phyloP scores from a whole-genome alignment of 2,797 vertebrate genomes.

The Acrossocheilus wenchowensis region DNA sequence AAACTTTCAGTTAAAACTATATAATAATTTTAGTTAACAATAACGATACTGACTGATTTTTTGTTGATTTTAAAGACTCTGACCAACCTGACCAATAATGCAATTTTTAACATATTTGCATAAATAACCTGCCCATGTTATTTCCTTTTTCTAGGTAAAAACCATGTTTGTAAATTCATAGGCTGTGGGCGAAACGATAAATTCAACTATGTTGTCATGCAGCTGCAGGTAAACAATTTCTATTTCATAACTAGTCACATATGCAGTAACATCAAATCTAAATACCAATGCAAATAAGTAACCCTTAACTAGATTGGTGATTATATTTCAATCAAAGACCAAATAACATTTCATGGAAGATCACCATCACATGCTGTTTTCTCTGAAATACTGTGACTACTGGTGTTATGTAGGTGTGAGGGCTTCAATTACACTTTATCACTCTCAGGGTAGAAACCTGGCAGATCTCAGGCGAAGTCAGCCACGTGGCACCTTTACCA shows the following conservation, averaged over 20 bases:
- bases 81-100: not conserved
- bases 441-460: slow-evolving; percentile 89
- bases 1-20: not conserved
- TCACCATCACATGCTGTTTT: not conserved
- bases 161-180: slow-evolving; percentile 96
- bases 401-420: not conserved
- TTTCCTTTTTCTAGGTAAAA: slow-evolving; percentile 78
- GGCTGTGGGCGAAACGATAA: slow-evolving; percentile 98
- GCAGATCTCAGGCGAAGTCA: slow-evolving; percentile 94
- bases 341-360: not conserved
- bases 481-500: slow-evolving; percentile 93
- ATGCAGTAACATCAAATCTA: not conserved
- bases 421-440: slow-evolving; percentile 7
- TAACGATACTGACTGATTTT: not conserved
- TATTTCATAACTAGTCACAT: not conserved
- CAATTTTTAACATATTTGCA: not conserved
- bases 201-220: slow-evolving; percentile 99
- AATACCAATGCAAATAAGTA: not conserved
- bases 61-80: too few species aligned
- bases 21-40: not conserved
- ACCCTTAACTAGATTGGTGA: not conserved
- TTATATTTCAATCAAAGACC: not conserved
- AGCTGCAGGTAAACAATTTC: slow-evolving; percentile 87
- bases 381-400: not conserved
- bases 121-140: not conserved